A percentile compares a stretch with the other conserved stretches of the same genome.
These are phyloP conservation scores for Diacarnus erythraeanus DNA, from an alignment of 37 sponge, comb jelly and placozoan species.

Conservation along the genomic window DNA sequence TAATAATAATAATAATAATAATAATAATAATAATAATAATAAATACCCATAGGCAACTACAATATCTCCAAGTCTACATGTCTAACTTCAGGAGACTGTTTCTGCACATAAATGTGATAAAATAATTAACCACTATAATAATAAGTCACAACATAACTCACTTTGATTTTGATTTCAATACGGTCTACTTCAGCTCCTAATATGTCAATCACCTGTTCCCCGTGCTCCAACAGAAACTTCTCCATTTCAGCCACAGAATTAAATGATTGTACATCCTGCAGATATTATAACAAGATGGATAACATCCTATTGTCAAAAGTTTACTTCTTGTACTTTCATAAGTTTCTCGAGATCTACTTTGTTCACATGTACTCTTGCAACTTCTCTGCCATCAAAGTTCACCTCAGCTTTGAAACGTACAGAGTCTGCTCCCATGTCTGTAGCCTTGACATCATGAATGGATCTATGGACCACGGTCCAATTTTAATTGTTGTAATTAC, in stretches of 20 bases:
- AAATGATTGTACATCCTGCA: conserved; percentile 63
- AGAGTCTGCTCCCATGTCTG: conserved; percentile 89
- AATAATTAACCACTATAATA: too few relatives aligned
- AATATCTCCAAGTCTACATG: conserved; percentile 96
- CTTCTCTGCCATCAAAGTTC: conserved; percentile 92
- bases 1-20: too few relatives aligned
- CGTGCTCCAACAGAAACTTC: conserved; percentile 81
- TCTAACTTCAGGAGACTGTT: conserved; percentile 80
- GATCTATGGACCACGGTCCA: conserved; percentile 48
- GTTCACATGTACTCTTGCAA: conserved; percentile 66
- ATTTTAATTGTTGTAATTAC: not conserved
- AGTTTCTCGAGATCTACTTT: conserved; percentile 66
- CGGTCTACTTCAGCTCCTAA: conserved; percentile 88
- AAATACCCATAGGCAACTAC: too few relatives aligned
- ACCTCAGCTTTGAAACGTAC: conserved; percentile 94
- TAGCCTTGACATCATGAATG: conserved; percentile 96
- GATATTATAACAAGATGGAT: not conserved
- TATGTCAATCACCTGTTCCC: conserved; percentile 85
- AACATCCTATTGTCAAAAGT: not conserved
- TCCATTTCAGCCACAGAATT: conserved; percentile 76
- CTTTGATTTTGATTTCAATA: conserved; percentile 85
- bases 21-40: too few relatives aligned
- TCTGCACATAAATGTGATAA: conserved; percentile 43
- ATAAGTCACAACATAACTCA: not conserved
- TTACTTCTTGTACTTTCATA: too few relatives aligned